phyloP scores from a whole-genome alignment of 2,797 vertebrate species.

The Nasua narica region DNA sequence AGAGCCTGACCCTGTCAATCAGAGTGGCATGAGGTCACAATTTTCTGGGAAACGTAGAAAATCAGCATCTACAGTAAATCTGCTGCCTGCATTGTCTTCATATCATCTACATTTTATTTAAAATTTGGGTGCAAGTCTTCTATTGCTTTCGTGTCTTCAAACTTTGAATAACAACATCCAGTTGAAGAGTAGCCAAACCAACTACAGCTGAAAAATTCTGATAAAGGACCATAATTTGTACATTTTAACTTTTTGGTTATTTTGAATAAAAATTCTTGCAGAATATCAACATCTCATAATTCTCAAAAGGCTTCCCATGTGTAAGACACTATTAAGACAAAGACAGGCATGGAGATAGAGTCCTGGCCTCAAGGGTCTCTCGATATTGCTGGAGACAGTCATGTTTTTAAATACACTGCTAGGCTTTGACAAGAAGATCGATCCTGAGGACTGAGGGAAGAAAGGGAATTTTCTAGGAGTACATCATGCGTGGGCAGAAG shows the following conservation, averaged over 20 bases:
- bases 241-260: neutral
- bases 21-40: conserved; percentile 49
- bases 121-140: neutral
- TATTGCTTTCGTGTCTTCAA: neutral
- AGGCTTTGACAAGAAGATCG: neutral
- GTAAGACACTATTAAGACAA: neutral
- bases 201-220: neutral
- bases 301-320: neutral
- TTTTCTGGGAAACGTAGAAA: conserved; percentile 69
- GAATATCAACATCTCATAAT: neutral
- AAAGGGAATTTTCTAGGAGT: neutral
- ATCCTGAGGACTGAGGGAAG: rapidly evolving
- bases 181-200: neutral
- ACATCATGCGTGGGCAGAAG: rapidly evolving
- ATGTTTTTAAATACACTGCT: neutral
- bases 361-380: neutral
- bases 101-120: neutral
- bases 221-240: neutral
- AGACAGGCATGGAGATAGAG: rapidly evolving
- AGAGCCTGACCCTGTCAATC: conserved; percentile 62
- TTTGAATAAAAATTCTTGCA: neutral
- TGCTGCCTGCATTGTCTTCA: conserved; percentile 53
- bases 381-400: neutral
- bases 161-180: neutral
- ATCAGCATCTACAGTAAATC: conserved; percentile 66